Evolutionary conservation across 1,140 invertebrate species (phyloP), one percentile per base, ranked within the genome.

Genomic region (Ridgeia piscesae): DNA sequence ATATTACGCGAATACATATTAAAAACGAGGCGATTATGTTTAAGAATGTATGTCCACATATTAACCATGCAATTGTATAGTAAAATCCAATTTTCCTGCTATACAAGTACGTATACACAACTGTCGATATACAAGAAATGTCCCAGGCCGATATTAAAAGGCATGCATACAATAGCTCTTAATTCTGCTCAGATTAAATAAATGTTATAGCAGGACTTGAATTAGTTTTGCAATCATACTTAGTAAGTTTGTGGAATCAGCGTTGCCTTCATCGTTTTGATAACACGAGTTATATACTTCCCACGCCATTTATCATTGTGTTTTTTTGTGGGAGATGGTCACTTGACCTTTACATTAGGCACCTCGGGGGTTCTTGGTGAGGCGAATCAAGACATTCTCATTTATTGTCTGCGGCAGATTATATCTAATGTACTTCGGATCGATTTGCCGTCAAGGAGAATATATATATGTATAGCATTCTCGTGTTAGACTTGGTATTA

Each of bases 401-500:
- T 77, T 77, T 77, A 77, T 77, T 77, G 58, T 77, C 58, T 77
- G 58, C 58, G 27, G 58, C 58, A 77, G 58, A 77, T 77, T 77
- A 77, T 21, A 77, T 77, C 58, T 77, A 77, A 77, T 77, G 58
- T 77, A 21, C 58, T 31, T 77, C 58, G 14, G 17, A 77, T 77
- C 58, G 58, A 77, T 77, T 77, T 77, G 58, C 58, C 27, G 58
- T 77, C 58, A 77, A 77, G 27, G 14, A 77, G 58, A 77, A 17
- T 77, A 77, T 77, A 77, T 77, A 77, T 77, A 77, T 77, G 17
- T 77, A 77, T 77, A 77, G 11, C 11, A 42, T 42, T 77, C 17
- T 77, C 58, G 11, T 77, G 58, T 77, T 77, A 77, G 11, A 31
- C 17, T 77, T 31, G 27, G 58, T 77, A 77, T 77, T 77, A 6